Percentiles rank a stretch among this genome's conserved stretches.
Evolutionary conservation across 2,113 vertebrate species (phyloP).

Genomic region (Mustelus asterias): DNA sequence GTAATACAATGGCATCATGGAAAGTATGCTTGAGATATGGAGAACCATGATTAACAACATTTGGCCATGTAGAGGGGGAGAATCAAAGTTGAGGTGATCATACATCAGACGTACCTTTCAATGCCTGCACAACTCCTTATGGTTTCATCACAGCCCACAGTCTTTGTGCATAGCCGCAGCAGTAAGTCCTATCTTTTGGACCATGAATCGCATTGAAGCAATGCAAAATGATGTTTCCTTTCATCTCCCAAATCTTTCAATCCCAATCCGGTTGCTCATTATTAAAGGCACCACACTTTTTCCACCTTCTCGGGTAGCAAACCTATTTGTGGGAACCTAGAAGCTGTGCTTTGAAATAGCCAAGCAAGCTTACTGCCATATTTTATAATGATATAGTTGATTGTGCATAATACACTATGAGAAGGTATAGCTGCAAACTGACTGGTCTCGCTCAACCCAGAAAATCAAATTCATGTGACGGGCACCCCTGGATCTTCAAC

Average conservation of each 20-base stretch:
- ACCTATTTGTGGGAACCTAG: not conserved
- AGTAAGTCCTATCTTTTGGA: not conserved
- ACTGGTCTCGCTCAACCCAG: not conserved
- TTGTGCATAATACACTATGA: not conserved
- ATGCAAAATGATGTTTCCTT: not conserved
- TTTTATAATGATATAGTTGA: not conserved
- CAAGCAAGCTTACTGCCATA: no score
- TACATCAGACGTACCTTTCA: no score
- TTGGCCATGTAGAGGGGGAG: no score
- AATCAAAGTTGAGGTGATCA: not conserved
- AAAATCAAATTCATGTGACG: not conserved
- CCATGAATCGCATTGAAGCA: not conserved
- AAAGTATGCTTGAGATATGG: no score
- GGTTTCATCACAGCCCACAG: no score
- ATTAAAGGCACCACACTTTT: not conserved
- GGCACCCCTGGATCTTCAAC: not conserved
- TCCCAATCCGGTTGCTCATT: no score
- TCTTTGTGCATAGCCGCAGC: not conserved
- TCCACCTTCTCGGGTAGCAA: not conserved
- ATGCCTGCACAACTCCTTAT: no score
- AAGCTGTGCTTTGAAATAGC: not conserved
- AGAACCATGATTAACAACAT: no score
- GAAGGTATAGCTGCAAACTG: not conserved
- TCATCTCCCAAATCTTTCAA: not conserved
- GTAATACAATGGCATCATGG: no score